Percentiles rank a stretch among this genome's conserved stretches.
These are phyloP conservation scores for Tragelaphus imberbis DNA, from an alignment of 2,113 vertebrate genomes.

Conservation along the genomic window DNA sequence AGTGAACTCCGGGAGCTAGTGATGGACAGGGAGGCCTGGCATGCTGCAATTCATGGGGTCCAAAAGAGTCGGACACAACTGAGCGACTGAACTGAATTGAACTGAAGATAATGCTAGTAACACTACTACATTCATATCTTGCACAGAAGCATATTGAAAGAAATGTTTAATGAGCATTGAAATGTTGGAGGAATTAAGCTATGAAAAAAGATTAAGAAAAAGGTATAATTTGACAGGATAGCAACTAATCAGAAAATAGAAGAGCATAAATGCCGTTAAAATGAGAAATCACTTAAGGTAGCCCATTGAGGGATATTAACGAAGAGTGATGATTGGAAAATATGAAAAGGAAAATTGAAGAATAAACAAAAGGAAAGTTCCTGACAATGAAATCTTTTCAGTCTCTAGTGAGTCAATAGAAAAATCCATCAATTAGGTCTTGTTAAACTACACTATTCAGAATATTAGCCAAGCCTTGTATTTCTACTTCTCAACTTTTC, in stretches of 20 bases:
- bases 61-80: too few relatives aligned
- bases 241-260: background rate
- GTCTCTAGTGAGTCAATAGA: background rate
- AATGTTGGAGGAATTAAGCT: background rate
- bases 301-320: background rate
- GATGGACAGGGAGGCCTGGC: too few relatives aligned
- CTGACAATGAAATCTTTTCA: background rate
- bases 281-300: background rate
- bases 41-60: too few relatives aligned
- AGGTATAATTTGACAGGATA: background rate
- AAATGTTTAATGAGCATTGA: background rate
- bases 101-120: background rate
- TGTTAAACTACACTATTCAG: background rate
- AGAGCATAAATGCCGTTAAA: background rate
- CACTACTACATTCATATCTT: background rate
- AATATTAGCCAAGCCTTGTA: background rate
- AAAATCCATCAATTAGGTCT: slow-evolving; percentile 49
- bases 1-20: too few relatives aligned
- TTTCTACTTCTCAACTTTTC: background rate
- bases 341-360: slow-evolving; percentile 48
- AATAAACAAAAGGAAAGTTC: slow-evolving; percentile 33
- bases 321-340: slow-evolving; percentile 14
- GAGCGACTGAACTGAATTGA: too few relatives aligned
- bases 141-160: background rate
- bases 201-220: slow-evolving; percentile 7